A percentile compares a stretch with the other conserved stretches of the same genome.
These are phyloP conservation scores for Pavo muticus DNA, from an alignment of 2,113 vertebrate species.

Conservation along the genomic window DNA sequence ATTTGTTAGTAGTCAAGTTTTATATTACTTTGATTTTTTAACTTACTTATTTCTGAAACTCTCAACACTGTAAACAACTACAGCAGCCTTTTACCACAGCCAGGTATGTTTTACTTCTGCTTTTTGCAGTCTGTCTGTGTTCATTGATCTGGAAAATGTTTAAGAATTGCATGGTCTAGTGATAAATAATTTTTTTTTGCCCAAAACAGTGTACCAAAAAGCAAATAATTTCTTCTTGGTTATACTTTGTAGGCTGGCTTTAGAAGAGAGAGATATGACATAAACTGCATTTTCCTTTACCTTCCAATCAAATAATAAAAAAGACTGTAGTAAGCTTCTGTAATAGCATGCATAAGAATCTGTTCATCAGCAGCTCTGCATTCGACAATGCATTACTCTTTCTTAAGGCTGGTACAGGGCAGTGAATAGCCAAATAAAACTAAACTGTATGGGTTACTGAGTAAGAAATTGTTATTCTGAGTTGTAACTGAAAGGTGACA, in stretches of 20 bases:
- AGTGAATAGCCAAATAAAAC: neutral
- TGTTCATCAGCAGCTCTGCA: neutral
- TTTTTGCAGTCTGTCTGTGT: neutral
- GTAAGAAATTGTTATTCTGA: neutral
- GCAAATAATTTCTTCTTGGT: neutral
- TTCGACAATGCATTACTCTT: neutral
- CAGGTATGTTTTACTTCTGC: neutral
- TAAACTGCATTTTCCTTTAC: neutral
- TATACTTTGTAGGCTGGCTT: neutral
- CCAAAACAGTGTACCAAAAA: neutral
- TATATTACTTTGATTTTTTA: neutral
- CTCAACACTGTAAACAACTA: neutral
- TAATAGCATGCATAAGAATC: neutral
- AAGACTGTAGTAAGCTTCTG: neutral
- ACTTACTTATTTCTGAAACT: neutral
- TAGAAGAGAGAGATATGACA: neutral
- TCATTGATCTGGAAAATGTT: neutral
- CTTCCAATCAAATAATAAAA: neutral
- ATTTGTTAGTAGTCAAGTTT: neutral
- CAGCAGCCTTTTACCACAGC: neutral
- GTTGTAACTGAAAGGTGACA: neutral
- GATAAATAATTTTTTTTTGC: neutral
- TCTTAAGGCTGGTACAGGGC: neutral
- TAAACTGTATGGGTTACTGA: neutral
- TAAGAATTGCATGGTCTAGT: neutral